A percentile compares a stretch with the other conserved stretches of the same genome.
Conservation (phyloP, 2,797 vertebrate genomes). For the Cacajao melanocephalus region DNA sequence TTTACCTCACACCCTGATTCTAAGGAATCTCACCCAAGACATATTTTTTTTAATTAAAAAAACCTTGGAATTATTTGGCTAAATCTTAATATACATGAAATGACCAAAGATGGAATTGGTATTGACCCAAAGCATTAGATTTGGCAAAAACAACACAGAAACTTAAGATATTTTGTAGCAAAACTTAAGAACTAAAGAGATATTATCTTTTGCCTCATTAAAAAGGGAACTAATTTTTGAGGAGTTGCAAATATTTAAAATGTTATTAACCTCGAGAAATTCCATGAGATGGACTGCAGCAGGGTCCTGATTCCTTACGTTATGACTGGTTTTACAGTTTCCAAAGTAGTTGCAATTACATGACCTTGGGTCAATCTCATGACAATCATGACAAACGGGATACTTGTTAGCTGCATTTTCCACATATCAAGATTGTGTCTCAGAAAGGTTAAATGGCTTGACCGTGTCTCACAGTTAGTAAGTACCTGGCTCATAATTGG, state of each 20-base stretch:
- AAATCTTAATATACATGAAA: not conserved
- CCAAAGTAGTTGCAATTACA: constrained; percentile 38
- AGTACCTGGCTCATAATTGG: not conserved
- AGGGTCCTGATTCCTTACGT: not conserved
- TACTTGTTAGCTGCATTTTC: not conserved
- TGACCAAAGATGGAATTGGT: not conserved
- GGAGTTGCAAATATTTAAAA: constrained; percentile 58
- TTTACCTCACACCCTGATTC: not conserved
- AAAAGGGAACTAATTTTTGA: constrained; percentile 58
- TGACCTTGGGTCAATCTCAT: constrained; percentile 35
- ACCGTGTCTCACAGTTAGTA: not conserved
- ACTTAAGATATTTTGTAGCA: not conserved
- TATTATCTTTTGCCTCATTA: constrained; percentile 41
- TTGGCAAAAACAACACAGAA: constrained; percentile 30
- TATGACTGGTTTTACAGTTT: constrained; percentile 29
- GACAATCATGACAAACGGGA: not conserved
- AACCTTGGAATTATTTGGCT: not conserved
- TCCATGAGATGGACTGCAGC: not conserved
- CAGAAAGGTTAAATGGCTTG: not conserved
- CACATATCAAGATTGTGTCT: not conserved
- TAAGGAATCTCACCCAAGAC: not conserved
- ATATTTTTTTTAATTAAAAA: not conserved
- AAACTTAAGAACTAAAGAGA: constrained; percentile 2
- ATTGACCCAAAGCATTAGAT: not conserved
- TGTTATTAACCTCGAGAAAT: constrained; percentile 43